phyloP scores from a whole-genome alignment of 1,140 invertebrate genomes.

The Cyphomyrmex costatus region DNA sequence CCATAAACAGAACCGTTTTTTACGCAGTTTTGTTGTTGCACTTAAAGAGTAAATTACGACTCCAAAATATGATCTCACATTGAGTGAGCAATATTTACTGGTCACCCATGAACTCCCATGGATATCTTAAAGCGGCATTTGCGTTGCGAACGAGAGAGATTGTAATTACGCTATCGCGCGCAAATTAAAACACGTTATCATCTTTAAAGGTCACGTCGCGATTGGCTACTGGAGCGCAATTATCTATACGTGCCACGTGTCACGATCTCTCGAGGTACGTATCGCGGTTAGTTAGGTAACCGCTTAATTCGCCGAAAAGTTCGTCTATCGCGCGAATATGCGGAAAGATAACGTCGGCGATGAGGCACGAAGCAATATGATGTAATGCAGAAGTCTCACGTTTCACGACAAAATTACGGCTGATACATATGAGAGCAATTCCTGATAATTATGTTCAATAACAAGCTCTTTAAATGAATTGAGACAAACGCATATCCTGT shows the following conservation, averaged over 20 bases:
- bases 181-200: constrained; percentile 39
- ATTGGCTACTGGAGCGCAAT: constrained; percentile 6
- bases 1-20: not conserved
- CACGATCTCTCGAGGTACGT: constrained; percentile 33
- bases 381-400: not conserved
- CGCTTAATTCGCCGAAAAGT: constrained; percentile 31
- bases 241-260: constrained; percentile 46
- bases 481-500: not conserved
- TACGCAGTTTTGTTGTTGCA: not conserved
- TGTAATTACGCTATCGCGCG: constrained; percentile 16
- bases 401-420: not conserved
- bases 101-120: too few relatives aligned
- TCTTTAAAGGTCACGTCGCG: constrained; percentile 36
- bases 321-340: constrained; percentile 23
- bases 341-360: constrained; percentile 37
- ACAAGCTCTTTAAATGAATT: not conserved
- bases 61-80: not conserved
- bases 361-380: not conserved
- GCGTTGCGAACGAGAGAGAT: not conserved
- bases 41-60: not conserved
- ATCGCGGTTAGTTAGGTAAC: constrained; percentile 38
- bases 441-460: not conserved
- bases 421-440: not conserved
- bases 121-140: not conserved
- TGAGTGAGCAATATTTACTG: not conserved